Base-by-base conservation (phyloP, 2,888 invertebrate species). In the Drosophila fulvimacula region DNA sequence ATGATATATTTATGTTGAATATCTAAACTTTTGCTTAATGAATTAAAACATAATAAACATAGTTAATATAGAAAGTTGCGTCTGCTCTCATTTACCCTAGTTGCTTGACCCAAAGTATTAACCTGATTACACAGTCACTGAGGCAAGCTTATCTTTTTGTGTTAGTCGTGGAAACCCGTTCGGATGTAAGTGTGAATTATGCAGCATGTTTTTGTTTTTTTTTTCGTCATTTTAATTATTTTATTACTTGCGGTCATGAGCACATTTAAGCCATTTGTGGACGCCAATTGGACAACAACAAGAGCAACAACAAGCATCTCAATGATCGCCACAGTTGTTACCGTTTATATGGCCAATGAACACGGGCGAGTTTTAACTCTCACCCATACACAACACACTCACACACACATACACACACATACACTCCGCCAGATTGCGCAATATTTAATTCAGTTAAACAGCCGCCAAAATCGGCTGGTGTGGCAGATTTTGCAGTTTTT, bases 221-320 rank as follows among this genome's bases (percentile, higher is more conserved):
- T 57, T 69, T 48, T 48, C 17, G 0, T 38, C 77, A 49, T 66
- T 79, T 78, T 69, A 84, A 86, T 87, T 81, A 79, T 87, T 86
- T 88, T 79, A 87, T 86, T 81, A 76, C 86, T 82, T 80, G 82
- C 81, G 86, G 89, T 87, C 89, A 86, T 89, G 89, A 89, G 88
- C 88, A 68, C 88, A 76, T 84, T 88, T 81, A 86, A 81, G 70
- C 88, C 82, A 87, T 83, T 83, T 83, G 88, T 71, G 88, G 85
- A 79, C 69, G 81, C 53, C 81, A 81, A 72, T 82, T 82, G 71
- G 85, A 68, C 76, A 76, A 65, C 82, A 73, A 70, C 64, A 60
- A 62, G 48, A 46, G 21, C 36, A 30, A 7, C 57, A 55, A 53
- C 48, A 42, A 44, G 51, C 63, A 41, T 27, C 62, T 58, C 44